These are phyloP conservation scores for Adelognathus sp. DNA, from an alignment of 2,888 invertebrate species.

Conservation along the genomic window DNA sequence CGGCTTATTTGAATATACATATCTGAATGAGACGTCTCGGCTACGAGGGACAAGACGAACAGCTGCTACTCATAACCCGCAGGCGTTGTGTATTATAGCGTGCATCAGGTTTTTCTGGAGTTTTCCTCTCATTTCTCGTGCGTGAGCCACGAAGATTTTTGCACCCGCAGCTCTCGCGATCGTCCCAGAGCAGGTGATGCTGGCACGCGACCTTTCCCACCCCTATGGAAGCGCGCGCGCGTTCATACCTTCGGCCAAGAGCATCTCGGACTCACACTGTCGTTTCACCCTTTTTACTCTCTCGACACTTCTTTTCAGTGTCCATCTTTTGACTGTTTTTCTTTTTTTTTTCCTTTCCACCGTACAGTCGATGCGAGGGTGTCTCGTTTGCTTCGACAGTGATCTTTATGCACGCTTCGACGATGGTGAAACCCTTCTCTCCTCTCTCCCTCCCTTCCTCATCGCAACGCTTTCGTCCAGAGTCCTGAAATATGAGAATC, in stretches of 20 bases:
- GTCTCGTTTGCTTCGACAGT: conserved; percentile 47
- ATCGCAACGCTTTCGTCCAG: no score
- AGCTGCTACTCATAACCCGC: conserved; percentile 57
- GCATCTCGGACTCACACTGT: conserved; percentile 16
- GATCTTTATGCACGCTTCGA: conserved; percentile 31
- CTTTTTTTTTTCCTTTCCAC: no score
- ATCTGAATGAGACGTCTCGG: conserved; percentile 62
- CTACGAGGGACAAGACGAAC: conserved; percentile 31
- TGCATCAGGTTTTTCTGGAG: conserved; percentile 59
- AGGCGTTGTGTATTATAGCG: conserved; percentile 42
- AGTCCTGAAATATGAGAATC: conserved; percentile 68
- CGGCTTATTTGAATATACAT: conserved; percentile 53
- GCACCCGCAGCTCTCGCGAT: conserved; percentile 26
- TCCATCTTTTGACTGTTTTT: conserved; percentile 31
- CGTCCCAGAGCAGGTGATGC: conserved; percentile 71
- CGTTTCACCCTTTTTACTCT: background rate
- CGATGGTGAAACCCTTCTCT: conserved; percentile 43
- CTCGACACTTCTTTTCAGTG: conserved; percentile 10
- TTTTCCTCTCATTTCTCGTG: conserved; percentile 45
- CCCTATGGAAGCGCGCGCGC: no score
- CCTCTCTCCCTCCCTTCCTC: conserved; percentile 35
- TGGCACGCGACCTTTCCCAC: conserved; percentile 74
- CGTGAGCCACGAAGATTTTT: conserved; percentile 48
- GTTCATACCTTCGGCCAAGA: conserved; percentile 40
- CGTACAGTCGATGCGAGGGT: conserved; percentile 33